Percentiles rank a stretch among this genome's conserved stretches.
These are phyloP conservation scores for Ectropis grisescens DNA, from an alignment of 1,140 invertebrate genomes.

Conservation along the genomic window DNA sequence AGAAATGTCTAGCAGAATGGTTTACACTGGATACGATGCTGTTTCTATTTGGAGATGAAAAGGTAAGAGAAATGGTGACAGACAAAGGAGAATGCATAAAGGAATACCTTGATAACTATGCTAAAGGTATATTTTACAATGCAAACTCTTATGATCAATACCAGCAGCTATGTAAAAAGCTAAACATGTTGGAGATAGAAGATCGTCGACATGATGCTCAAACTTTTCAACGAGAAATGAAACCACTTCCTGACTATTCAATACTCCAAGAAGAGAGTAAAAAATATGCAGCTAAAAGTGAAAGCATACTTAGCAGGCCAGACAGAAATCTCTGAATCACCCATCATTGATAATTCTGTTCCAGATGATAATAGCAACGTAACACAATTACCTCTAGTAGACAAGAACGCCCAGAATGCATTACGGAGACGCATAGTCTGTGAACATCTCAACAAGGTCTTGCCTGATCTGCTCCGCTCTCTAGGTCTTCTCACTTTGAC, in stretches of 20 bases:
- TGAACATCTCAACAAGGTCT: slow-evolving; percentile 68
- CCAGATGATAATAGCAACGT: slow-evolving; percentile 31
- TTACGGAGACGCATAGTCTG: slow-evolving; percentile 71
- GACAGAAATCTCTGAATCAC: slow-evolving; percentile 40
- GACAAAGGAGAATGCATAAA: slow-evolving; percentile 69
- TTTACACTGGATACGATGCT: slow-evolving; percentile 72
- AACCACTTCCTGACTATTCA: slow-evolving; percentile 71
- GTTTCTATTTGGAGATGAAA: slow-evolving; percentile 71
- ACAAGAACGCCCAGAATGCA: slow-evolving; percentile 70
- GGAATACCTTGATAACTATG: slow-evolving; percentile 66
- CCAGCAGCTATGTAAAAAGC: slow-evolving; percentile 67
- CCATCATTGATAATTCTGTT: slow-evolving; percentile 10
- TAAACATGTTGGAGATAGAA: slow-evolving; percentile 71
- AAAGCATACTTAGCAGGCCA: slow-evolving; percentile 67
- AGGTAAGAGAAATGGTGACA: slow-evolving; percentile 68
- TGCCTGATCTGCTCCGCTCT: slow-evolving; percentile 53
- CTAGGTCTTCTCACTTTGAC: slow-evolving; percentile 40
- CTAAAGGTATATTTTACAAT: slow-evolving; percentile 48
- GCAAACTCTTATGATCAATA: slow-evolving; percentile 66
- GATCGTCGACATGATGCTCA: slow-evolving; percentile 64
- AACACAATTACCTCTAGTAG: slow-evolving; percentile 68
- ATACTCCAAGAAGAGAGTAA: slow-evolving; percentile 71
- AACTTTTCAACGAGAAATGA: slow-evolving; percentile 44
- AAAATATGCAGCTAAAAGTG: slow-evolving; percentile 70
- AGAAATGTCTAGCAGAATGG: slow-evolving; percentile 72